These are phyloP conservation scores for Pterois miles DNA, from an alignment of 2,797 vertebrate genomes.

Conservation along the genomic window DNA sequence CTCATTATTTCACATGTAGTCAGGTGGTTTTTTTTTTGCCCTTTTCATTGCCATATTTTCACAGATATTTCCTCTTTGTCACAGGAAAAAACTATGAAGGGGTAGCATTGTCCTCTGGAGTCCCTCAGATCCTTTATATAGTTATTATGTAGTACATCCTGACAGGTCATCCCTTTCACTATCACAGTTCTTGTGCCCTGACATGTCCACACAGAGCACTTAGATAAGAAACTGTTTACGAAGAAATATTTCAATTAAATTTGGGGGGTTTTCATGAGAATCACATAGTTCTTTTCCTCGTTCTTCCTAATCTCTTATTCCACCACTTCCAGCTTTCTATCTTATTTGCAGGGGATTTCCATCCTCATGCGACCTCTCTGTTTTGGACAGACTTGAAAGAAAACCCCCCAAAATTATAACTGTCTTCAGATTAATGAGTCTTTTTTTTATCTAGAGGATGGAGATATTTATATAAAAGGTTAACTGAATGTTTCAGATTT, in stretches of 20 bases:
- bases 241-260: neutral
- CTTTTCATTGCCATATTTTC: neutral
- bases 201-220: neutral
- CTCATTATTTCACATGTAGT: neutral
- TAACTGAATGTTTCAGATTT: neutral
- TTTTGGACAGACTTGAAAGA: neutral
- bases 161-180: neutral
- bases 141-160: neutral
- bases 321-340: neutral
- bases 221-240: neutral
- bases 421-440: neutral
- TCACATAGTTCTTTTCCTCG: neutral
- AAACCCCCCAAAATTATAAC: neutral
- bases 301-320: neutral
- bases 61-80: conserved; percentile 11
- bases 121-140: neutral
- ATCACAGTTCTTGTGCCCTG: neutral
- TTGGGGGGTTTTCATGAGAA: neutral
- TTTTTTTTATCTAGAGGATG: neutral
- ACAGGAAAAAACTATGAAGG: neutral
- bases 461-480: no score
- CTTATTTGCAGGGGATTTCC: neutral
- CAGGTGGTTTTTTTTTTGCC: neutral
- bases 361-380: neutral
- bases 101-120: accelerated